Conservation (phyloP, 2,888 invertebrate genomes). For the Chrysolina haemoptera region DNA sequence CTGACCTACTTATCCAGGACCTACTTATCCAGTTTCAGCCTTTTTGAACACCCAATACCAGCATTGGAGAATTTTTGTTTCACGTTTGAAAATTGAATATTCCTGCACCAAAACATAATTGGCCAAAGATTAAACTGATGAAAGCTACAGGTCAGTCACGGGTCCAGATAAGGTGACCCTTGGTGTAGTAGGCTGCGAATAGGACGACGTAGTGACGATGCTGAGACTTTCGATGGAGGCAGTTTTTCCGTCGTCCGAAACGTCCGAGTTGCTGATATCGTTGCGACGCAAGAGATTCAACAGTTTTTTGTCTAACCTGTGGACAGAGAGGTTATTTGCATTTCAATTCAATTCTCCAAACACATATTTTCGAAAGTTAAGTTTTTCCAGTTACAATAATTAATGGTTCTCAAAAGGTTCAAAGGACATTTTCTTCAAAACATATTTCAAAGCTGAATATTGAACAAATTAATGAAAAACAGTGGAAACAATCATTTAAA, state of each 20-base stretch:
- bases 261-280: constrained; percentile 60
- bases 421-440: no score
- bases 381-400: no score
- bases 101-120: background rate
- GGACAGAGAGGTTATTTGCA: constrained; percentile 38
- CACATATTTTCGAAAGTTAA: background rate
- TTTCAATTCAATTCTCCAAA: background rate
- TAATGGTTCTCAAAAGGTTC: no score
- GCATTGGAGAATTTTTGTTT: no score
- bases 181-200: constrained; percentile 56
- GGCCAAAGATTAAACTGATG: constrained; percentile 5
- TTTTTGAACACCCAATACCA: no score
- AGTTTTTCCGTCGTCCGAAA: constrained; percentile 66
- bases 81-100: no score
- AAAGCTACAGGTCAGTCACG: constrained; percentile 71
- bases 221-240: constrained; percentile 62
- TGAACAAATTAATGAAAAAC: no score
- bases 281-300: constrained; percentile 69
- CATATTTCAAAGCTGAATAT: no score
- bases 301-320: constrained; percentile 75
- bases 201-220: constrained; percentile 57
- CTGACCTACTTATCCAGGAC: no score
- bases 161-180: constrained; percentile 74
- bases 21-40: no score
- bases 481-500: no score